Evolutionary conservation across 2,797 vertebrate genomes (phyloP).

Genomic region (Myiotriccus ornatus): DNA sequence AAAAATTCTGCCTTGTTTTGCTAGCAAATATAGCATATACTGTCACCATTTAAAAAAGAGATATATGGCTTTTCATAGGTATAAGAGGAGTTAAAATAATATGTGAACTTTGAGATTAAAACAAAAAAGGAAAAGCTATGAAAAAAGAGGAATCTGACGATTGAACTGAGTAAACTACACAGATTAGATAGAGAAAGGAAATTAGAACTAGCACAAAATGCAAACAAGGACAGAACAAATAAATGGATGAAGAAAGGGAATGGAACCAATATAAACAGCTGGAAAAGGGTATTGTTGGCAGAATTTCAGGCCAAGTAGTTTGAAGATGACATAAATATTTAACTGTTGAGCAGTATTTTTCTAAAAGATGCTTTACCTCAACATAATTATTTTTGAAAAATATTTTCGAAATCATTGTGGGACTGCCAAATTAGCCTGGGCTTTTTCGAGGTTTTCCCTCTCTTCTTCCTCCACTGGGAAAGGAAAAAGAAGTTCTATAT

Average conservation of each 20-base stretch:
- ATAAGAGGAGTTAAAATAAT: conserved; percentile 25
- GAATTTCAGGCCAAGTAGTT: conserved; percentile 58
- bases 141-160: neutral
- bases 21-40: neutral
- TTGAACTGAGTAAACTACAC: conserved; percentile 3
- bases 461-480: neutral
- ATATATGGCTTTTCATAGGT: neutral
- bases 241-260: conserved; percentile 69
- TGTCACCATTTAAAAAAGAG: neutral
- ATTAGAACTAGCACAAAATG: conserved; percentile 64
- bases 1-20: neutral
- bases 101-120: neutral
- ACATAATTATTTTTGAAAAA: conserved; percentile 61
- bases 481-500: neutral
- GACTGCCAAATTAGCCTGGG: neutral
- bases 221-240: conserved; percentile 68
- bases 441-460: neutral
- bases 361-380: conserved; percentile 69
- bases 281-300: conserved; percentile 62
- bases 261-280: conserved; percentile 70
- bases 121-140: neutral
- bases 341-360: conserved; percentile 57
- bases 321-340: conserved; percentile 68
- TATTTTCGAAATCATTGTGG: neutral
- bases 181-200: conserved; percentile 70